A percentile compares a stretch with the other conserved stretches of the same genome.
Conservation (phyloP, 1,140 invertebrate species). For the Manduca sexta region DNA sequence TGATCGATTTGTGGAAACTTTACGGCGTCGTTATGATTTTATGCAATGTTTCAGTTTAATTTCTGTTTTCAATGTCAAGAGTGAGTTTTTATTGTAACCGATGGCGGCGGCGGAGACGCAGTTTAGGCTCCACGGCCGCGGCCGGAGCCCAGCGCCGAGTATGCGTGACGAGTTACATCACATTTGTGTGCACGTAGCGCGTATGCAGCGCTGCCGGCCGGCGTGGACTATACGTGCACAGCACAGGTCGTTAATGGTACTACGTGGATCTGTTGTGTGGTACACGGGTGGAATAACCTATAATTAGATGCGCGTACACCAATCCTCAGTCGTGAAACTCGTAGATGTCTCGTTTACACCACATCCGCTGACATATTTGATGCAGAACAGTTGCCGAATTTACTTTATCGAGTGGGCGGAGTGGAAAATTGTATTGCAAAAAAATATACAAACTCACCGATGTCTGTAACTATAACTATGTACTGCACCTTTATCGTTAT, state of each 20-base stretch:
- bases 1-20: slow-evolving; percentile 31
- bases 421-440: neutral
- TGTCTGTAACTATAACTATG: too few species aligned
- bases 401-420: slow-evolving; percentile 6
- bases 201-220: slow-evolving; percentile 11
- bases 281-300: slow-evolving; percentile 64
- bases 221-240: slow-evolving; percentile 35
- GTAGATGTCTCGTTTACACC: slow-evolving; percentile 40
- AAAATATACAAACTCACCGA: too few species aligned
- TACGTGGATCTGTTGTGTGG: slow-evolving; percentile 50
- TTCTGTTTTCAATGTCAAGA: slow-evolving; percentile 32
- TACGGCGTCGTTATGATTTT: slow-evolving; percentile 32
- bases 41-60: slow-evolving; percentile 24
- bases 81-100: slow-evolving; percentile 14
- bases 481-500: too few species aligned
- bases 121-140: slow-evolving; percentile 3
- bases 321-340: slow-evolving; percentile 45
- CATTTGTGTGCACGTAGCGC: slow-evolving; percentile 20
- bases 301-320: slow-evolving; percentile 63
- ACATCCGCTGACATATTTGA: slow-evolving; percentile 32
- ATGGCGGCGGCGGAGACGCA: neutral
- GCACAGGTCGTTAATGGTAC: slow-evolving; percentile 55
- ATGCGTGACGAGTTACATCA: slow-evolving; percentile 33
- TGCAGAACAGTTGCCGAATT: slow-evolving; percentile 15
- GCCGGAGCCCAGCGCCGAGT: slow-evolving; percentile 19